These are phyloP conservation scores for Tetropium fuscum DNA, from an alignment of 2,888 invertebrate genomes.

Conservation along the genomic window DNA sequence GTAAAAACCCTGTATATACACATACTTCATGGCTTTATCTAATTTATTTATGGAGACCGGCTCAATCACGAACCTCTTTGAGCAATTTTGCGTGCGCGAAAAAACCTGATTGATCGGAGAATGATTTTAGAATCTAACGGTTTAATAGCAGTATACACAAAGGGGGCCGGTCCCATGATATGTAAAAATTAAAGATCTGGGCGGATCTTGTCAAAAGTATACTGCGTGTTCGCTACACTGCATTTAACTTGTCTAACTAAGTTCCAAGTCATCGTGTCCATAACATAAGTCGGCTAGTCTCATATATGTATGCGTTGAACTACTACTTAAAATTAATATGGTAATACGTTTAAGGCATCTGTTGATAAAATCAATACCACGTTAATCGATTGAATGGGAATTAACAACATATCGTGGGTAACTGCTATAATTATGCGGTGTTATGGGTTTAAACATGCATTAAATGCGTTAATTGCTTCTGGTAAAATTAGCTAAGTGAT, in stretches of 20 bases:
- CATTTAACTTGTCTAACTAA: slow-evolving; percentile 53
- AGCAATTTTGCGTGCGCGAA: slow-evolving; percentile 39
- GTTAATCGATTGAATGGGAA: slow-evolving; percentile 49
- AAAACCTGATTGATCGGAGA: slow-evolving; percentile 48
- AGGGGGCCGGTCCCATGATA: slow-evolving; percentile 43
- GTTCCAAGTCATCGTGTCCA: slow-evolving; percentile 48
- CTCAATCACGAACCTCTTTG: too few species aligned
- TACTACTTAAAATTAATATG: slow-evolving; percentile 47
- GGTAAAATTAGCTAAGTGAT: slow-evolving; percentile 11
- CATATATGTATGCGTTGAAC: slow-evolving; percentile 36
- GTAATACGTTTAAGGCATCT: slow-evolving; percentile 44
- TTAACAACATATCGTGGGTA: slow-evolving; percentile 37
- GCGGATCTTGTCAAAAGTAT: slow-evolving; percentile 52
- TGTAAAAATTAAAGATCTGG: slow-evolving; percentile 50
- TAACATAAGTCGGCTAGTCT: slow-evolving; percentile 13
- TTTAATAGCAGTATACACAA: slow-evolving; percentile 48
- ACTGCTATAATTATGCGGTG: slow-evolving; percentile 37
- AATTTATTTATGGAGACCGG: not conserved
- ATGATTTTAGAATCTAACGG: slow-evolving; percentile 48
- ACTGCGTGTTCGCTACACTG: slow-evolving; percentile 52
- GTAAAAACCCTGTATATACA: too few species aligned
- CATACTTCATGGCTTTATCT: too few species aligned
- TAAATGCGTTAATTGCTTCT: slow-evolving; percentile 35
- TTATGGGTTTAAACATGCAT: slow-evolving; percentile 36
- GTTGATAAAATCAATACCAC: slow-evolving; percentile 53